Conservation (phyloP, 2,888 invertebrate species). For the Phania funesta region DNA sequence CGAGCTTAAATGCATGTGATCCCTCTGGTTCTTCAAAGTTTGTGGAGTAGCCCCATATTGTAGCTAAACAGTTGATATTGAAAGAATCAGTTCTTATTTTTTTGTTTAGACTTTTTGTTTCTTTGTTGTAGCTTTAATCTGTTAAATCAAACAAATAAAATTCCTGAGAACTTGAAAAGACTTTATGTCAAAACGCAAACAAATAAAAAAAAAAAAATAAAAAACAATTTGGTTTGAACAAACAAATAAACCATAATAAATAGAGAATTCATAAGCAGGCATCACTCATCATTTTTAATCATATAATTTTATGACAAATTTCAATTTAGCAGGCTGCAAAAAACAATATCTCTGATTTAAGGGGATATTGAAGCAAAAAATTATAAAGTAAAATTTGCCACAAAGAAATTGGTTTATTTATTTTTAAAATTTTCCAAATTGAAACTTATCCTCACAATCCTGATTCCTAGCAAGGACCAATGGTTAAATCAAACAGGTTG, state of each 20-base stretch:
- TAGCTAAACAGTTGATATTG: constrained; percentile 41
- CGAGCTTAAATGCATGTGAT: constrained; percentile 51
- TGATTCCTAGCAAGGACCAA: too few species aligned
- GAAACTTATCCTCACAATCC: too few species aligned
- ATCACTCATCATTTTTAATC: constrained; percentile 39
- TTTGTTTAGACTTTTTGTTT: not conserved
- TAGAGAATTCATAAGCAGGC: constrained; percentile 32
- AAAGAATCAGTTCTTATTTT: not conserved
- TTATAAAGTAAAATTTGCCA: too few species aligned
- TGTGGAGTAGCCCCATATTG: constrained; percentile 24
- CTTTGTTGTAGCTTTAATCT: constrained; percentile 52
- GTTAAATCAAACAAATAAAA: constrained; percentile 62
- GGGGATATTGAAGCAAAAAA: not conserved
- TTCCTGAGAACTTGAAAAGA: constrained; percentile 62
- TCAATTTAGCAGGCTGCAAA: constrained; percentile 7
- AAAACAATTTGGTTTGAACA: constrained; percentile 9
- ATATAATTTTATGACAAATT: constrained; percentile 28
- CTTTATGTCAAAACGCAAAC: constrained; percentile 58
- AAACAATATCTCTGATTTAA: not conserved
- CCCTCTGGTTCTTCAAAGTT: not conserved
- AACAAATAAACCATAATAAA: constrained; percentile 7
- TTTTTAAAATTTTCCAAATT: too few species aligned
- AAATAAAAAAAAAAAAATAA: constrained; percentile 8
- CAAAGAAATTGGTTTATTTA: too few species aligned
- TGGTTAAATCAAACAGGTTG: too few species aligned